These are phyloP conservation scores for Zosterops pallidus DNA, from an alignment of 2,113 vertebrate genomes.

Conservation along the genomic window DNA sequence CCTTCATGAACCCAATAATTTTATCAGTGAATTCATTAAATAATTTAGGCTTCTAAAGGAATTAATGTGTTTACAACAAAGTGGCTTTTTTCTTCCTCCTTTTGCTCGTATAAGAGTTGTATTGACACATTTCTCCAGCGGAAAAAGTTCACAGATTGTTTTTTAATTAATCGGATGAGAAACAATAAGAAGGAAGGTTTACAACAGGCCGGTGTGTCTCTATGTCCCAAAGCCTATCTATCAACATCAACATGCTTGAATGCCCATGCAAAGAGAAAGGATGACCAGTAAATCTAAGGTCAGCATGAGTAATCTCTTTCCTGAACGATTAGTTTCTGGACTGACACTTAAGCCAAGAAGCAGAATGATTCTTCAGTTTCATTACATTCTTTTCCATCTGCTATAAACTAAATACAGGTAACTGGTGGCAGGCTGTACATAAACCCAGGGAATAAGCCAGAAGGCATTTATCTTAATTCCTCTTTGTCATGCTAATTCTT, in stretches of 20 bases:
- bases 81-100: rapidly evolving
- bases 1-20: neutral
- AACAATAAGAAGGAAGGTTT: neutral
- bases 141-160: neutral
- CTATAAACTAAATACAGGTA: neutral
- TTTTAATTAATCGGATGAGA: neutral
- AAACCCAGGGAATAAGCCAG: neutral
- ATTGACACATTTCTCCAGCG: neutral
- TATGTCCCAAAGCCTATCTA: neutral
- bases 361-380: neutral
- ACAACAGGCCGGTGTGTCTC: neutral
- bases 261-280: neutral
- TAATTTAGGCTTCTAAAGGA: neutral
- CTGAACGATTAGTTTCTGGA: neutral
- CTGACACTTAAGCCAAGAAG: neutral
- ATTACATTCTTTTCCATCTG: neutral
- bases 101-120: neutral
- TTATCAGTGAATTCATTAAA: neutral
- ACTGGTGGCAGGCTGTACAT: neutral
- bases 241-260: neutral
- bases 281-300: neutral
- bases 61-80: neutral
- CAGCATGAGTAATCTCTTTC: neutral
- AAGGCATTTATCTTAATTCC: neutral
- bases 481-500: neutral